These are phyloP conservation scores for Pseudococcus jackbeardsleyi DNA, from an alignment of 2,888 invertebrate species.

Conservation along the genomic window DNA sequence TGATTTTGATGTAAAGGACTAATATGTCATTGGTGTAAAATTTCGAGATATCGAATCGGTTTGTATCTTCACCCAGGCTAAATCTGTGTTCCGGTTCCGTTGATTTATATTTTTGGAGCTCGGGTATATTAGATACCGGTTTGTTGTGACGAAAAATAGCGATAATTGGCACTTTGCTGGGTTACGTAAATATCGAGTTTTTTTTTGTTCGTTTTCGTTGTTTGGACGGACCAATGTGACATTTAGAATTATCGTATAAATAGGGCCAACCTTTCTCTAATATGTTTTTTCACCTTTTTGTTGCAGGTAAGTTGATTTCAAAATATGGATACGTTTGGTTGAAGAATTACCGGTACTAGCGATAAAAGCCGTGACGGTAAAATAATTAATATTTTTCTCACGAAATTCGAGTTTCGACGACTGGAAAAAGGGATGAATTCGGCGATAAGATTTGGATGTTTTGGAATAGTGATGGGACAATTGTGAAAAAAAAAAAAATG, in stretches of 20 bases:
- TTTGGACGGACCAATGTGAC: neutral
- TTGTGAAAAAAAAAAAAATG: too few species aligned
- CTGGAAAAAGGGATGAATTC: neutral
- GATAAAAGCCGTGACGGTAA: neutral
- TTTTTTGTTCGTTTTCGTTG: neutral
- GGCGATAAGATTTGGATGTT: neutral
- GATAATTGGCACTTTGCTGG: constrained; percentile 37
- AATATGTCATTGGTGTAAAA: neutral
- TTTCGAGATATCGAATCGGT: neutral
- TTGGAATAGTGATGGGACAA: too few species aligned
- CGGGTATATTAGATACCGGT: neutral
- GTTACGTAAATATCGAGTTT: constrained; percentile 42
- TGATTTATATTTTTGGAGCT: neutral
- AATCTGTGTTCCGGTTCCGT: neutral
- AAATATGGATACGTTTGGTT: neutral
- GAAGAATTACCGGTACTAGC: neutral
- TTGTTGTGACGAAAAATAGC: neutral
- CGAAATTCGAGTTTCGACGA: neutral
- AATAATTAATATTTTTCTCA: neutral
- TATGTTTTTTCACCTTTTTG: constrained; percentile 19
- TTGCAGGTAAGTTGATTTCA: constrained; percentile 37
- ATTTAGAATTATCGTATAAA: constrained; percentile 24
- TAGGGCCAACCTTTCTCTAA: constrained; percentile 9
- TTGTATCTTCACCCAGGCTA: neutral
- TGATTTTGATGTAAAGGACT: neutral